Evolutionary conservation across 2,888 invertebrate genomes (phyloP).

Genomic region (Cylindroiulus punctatus): DNA sequence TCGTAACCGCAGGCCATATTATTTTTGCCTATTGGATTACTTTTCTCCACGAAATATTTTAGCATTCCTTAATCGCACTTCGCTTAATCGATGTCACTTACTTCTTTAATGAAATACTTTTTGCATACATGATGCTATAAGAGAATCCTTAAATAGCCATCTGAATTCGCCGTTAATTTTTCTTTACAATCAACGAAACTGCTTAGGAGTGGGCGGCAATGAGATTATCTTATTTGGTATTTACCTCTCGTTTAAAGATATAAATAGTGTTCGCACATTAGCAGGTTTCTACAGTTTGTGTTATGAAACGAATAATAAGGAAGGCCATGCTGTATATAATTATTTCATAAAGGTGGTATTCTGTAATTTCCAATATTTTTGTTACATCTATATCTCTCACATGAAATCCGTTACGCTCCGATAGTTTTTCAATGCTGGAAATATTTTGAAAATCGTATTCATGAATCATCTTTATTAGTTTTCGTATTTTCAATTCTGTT

Average conservation of each 20-base stretch:
- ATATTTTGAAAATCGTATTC: too few species aligned
- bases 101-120: background rate
- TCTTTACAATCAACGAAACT: background rate
- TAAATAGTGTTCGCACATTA: background rate
- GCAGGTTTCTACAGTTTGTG: too few species aligned
- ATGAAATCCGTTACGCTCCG: too few species aligned
- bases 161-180: conserved; percentile 10
- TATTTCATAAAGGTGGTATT: too few species aligned
- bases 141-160: background rate
- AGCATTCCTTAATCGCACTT: background rate
- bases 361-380: too few species aligned
- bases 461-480: too few species aligned
- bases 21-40: background rate
- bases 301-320: too few species aligned
- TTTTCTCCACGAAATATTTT: background rate
- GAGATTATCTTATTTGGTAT: conserved; percentile 23
- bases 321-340: too few species aligned
- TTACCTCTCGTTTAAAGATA: background rate
- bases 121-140: background rate
- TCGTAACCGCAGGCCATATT: background rate
- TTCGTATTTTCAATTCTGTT: too few species aligned
- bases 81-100: background rate
- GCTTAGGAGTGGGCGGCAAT: conserved; percentile 19
- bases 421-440: too few species aligned
- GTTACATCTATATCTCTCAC: too few species aligned